Percentiles rank a stretch among this genome's conserved stretches.
Conservation (phyloP, 2,113 vertebrate genomes). For the Pagrus major region DNA sequence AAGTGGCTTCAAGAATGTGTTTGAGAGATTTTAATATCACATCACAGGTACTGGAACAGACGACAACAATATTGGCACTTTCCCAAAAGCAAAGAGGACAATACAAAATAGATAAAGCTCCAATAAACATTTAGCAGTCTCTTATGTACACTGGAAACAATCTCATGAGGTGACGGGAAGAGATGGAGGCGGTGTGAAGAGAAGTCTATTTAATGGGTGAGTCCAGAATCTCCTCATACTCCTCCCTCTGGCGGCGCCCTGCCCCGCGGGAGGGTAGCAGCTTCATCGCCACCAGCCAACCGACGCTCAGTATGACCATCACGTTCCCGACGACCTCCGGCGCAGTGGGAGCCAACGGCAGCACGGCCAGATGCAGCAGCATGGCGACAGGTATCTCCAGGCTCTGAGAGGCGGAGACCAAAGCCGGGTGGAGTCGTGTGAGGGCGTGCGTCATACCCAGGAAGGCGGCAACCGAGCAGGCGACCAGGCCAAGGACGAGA, state of each 20-base stretch:
- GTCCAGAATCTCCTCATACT: constrained; percentile 95
- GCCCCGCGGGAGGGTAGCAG: constrained; percentile 82
- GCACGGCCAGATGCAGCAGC: constrained; percentile 89
- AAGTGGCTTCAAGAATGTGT: constrained; percentile 30
- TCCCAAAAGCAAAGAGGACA: constrained; percentile 66
- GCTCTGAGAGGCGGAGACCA: constrained; percentile 95
- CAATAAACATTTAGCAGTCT: constrained; percentile 68
- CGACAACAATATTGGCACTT: constrained; percentile 76
- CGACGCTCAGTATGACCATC: constrained; percentile 88
- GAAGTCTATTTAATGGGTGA: constrained; percentile 91
- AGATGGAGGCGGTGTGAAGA: background rate
- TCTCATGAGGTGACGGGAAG: constrained; percentile 10
- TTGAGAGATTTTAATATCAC: constrained; percentile 80
- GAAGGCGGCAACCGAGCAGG: constrained; percentile 91
- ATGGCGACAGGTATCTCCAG: constrained; percentile 91
- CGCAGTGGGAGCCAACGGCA: constrained; percentile 86
- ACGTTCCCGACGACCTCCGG: constrained; percentile 89
- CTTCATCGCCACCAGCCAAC: constrained; percentile 79
- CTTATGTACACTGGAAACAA: constrained; percentile 50
- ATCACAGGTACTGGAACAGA: constrained; percentile 73
- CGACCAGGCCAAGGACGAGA: constrained; percentile 87
- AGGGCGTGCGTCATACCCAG: constrained; percentile 93
- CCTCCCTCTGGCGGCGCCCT: constrained; percentile 85
- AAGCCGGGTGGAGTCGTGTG: constrained; percentile 91
- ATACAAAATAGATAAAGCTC: constrained; percentile 77